phyloP scores from a whole-genome alignment of 2,888 invertebrate genomes.

The Apotomis capreana region DNA sequence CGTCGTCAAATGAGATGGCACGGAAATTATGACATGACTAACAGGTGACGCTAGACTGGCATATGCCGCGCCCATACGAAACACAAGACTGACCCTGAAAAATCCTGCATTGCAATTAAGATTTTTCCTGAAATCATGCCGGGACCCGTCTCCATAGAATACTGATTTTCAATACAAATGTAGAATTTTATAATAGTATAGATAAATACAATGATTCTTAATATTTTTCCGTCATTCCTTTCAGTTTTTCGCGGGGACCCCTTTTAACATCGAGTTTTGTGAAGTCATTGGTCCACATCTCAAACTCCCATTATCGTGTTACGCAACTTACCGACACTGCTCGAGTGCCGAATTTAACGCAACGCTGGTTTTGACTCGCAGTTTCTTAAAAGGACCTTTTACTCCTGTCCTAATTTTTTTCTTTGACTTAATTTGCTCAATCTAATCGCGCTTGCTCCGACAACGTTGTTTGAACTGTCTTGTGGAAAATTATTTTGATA shows the following conservation, averaged over 20 bases:
- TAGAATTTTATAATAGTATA: no score
- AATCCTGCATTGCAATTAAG: no score
- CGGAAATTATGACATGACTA: no score
- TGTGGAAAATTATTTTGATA: no score
- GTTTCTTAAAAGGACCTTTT: constrained; percentile 24
- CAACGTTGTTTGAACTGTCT: neutral
- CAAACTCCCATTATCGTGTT: constrained; percentile 41
- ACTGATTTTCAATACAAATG: no score
- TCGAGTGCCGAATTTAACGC: constrained; percentile 40
- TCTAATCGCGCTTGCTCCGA: constrained; percentile 14
- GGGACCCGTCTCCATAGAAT: no score
- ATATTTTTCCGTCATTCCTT: neutral
- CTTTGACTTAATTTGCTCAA: constrained; percentile 20
- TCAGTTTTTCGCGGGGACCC: constrained; percentile 10
- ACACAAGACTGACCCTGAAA: no score
- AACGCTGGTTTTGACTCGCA: constrained; percentile 38
- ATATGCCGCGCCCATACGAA: no score
- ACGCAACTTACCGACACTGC: constrained; percentile 40
- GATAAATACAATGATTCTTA: neutral
- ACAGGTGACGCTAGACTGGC: no score
- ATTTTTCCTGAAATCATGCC: no score
- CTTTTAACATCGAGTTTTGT: constrained; percentile 33
- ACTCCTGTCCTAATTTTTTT: constrained; percentile 15
- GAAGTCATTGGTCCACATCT: constrained; percentile 36
- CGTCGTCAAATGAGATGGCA: no score